Conservation (phyloP, 2,113 vertebrate species). For the Pituophis catenifer region DNA sequence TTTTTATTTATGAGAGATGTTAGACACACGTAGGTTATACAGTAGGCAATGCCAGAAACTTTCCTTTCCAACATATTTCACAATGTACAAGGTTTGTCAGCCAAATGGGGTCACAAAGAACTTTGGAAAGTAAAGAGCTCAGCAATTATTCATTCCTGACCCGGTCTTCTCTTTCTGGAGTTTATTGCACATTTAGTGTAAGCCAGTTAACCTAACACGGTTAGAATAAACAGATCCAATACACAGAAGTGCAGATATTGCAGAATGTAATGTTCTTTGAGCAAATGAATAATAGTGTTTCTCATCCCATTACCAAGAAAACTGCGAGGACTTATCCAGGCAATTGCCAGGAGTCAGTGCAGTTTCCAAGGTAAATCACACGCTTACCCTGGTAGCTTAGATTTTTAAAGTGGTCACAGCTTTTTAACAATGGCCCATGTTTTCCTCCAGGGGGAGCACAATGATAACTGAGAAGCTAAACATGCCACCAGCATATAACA, state of each 20-base stretch:
- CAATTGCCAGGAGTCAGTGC: background rate
- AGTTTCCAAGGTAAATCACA: background rate
- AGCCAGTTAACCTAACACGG: background rate
- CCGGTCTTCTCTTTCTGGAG: background rate
- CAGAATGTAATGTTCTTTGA: background rate
- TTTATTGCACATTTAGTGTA: background rate
- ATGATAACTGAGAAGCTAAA: background rate
- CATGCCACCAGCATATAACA: background rate
- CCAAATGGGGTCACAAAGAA: too few relatives aligned
- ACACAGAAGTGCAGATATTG: background rate
- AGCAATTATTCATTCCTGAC: background rate
- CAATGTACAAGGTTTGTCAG: background rate
- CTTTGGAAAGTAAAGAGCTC: background rate
- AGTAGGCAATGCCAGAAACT: background rate
- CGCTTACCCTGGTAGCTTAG: too few relatives aligned
- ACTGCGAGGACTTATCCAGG: background rate
- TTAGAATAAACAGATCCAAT: background rate
- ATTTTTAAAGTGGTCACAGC: background rate
- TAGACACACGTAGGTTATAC: too few relatives aligned
- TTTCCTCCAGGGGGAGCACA: conserved; percentile 15
- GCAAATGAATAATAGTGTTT: background rate
- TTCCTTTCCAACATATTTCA: background rate
- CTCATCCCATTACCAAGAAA: background rate
- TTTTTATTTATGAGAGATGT: background rate
- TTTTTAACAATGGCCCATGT: background rate